phyloP scores from a whole-genome alignment of 2,113 vertebrate genomes.

The Ceyx cyanopectus region DNA sequence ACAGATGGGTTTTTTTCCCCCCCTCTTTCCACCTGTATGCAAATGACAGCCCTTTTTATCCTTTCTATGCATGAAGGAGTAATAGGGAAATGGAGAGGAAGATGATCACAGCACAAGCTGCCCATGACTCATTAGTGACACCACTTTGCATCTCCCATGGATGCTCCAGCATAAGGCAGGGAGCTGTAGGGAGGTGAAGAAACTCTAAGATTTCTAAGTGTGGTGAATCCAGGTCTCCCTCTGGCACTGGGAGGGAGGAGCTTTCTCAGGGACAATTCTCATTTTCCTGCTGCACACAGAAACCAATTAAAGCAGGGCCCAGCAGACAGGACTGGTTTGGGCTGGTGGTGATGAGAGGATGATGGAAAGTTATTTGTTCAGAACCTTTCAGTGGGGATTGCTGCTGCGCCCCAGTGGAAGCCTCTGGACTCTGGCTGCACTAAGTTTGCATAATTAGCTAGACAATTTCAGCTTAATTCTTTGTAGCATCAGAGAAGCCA shows the following conservation, averaged over 20 bases:
- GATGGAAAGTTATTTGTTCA: neutral
- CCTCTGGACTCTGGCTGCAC: neutral
- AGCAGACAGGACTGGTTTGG: neutral
- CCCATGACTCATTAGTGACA: neutral
- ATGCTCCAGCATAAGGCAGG: neutral
- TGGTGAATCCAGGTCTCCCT: neutral
- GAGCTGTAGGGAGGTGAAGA: neutral
- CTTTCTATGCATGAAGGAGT: neutral
- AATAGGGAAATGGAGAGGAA: neutral
- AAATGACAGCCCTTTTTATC: neutral
- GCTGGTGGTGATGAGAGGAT: neutral
- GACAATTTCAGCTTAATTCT: neutral
- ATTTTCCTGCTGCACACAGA: neutral
- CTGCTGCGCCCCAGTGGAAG: neutral
- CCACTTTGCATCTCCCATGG: neutral
- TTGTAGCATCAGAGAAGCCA: neutral
- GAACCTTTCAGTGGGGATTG: neutral
- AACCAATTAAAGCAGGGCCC: neutral
- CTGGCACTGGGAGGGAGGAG: neutral
- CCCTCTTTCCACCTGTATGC: neutral
- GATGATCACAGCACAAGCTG: neutral
- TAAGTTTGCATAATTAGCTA: neutral
- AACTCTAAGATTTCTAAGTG: neutral
- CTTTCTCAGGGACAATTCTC: neutral
- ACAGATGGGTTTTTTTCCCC: neutral